These are phyloP conservation scores for Mastigias papua DNA, from an alignment of 30 jellyfish, hydroid and myxozoan genomes.

Conservation along the genomic window DNA sequence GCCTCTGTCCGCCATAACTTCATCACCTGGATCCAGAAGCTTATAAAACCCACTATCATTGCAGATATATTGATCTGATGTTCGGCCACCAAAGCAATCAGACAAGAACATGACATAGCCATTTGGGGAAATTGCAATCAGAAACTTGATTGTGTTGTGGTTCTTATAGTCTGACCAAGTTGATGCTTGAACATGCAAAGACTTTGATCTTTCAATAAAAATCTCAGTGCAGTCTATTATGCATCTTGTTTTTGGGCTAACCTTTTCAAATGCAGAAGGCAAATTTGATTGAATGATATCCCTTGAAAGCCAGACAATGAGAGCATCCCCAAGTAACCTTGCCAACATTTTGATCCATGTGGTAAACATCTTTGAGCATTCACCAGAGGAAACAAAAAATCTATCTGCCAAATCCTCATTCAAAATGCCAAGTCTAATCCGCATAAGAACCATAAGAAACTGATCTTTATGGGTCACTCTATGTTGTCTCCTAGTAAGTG, in stretches of 20 bases:
- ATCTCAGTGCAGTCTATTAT: slow-evolving; percentile 76
- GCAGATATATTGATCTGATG: slow-evolving; percentile 57
- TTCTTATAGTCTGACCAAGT: slow-evolving; percentile 65
- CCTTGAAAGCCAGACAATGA: slow-evolving; percentile 25
- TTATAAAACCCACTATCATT: slow-evolving; percentile 25
- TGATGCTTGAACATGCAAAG: slow-evolving; percentile 22
- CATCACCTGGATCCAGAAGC: slow-evolving; percentile 48
- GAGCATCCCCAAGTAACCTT: slow-evolving; percentile 8
- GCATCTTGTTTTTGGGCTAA: slow-evolving; percentile 47
- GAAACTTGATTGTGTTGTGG: slow-evolving; percentile 62
- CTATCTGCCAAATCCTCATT: slow-evolving; percentile 19
- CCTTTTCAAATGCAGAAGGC: slow-evolving; percentile 40
- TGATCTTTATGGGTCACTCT: slow-evolving; percentile 13
- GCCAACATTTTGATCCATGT: slow-evolving; percentile 18
- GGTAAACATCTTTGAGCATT: background rate
- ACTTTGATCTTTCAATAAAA: slow-evolving; percentile 73
- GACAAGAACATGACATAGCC: slow-evolving; percentile 59
- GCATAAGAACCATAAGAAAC: slow-evolving; percentile 12
- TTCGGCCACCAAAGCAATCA: slow-evolving; percentile 78
- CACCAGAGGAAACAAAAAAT: background rate
- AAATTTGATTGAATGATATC: slow-evolving; percentile 42
- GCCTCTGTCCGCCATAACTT: slow-evolving; percentile 66
- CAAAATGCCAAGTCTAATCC: background rate
- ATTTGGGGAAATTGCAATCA: slow-evolving; percentile 30
- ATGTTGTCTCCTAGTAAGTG: slow-evolving; percentile 10